A percentile compares a stretch with the other conserved stretches of the same genome.
phyloP scores from a whole-genome alignment of 2,797 vertebrate genomes.

The Mus minutoides region DNA sequence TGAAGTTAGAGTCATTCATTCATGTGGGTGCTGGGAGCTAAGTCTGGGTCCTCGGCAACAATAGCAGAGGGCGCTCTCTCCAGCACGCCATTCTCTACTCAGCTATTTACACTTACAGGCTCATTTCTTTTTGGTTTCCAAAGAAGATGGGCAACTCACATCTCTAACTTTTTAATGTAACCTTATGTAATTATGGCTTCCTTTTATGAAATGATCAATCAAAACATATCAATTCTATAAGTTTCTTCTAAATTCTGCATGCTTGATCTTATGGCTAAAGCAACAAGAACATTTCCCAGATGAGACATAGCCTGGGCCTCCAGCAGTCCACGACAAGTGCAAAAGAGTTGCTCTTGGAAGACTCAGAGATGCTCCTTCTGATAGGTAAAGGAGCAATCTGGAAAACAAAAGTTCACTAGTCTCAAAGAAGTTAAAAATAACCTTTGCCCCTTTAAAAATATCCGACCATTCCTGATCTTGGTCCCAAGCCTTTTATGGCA shows the following conservation, averaged over 20 bases:
- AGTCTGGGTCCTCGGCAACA: background rate
- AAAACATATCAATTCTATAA: background rate
- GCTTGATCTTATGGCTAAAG: conserved; percentile 33
- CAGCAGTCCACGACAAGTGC: conserved; percentile 13
- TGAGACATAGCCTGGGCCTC: conserved; percentile 11
- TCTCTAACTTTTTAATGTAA: conserved; percentile 16
- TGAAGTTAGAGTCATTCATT: no score
- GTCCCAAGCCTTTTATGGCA: conserved; percentile 78
- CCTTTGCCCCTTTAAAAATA: conserved; percentile 83
- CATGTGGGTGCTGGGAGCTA: background rate
- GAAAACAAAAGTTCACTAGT: conserved; percentile 69
- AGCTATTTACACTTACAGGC: background rate
- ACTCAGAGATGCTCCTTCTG: conserved; percentile 63
- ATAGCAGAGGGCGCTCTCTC: background rate
- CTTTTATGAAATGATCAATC: background rate
- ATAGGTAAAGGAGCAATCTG: conserved; percentile 77
- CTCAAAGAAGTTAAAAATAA: conserved; percentile 79
- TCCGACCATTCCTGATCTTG: conserved; percentile 71
- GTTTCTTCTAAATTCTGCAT: conserved; percentile 43
- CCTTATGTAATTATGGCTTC: conserved; percentile 20
- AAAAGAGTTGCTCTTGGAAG: conserved; percentile 36
- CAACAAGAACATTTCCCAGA: conserved; percentile 53
- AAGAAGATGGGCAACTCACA: conserved; percentile 32
- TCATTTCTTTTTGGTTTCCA: conserved; percentile 38
- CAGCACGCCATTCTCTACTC: background rate